Evolutionary conservation across 2,888 invertebrate species (phyloP).

Genomic region (Lasioglossum oenotherae): DNA sequence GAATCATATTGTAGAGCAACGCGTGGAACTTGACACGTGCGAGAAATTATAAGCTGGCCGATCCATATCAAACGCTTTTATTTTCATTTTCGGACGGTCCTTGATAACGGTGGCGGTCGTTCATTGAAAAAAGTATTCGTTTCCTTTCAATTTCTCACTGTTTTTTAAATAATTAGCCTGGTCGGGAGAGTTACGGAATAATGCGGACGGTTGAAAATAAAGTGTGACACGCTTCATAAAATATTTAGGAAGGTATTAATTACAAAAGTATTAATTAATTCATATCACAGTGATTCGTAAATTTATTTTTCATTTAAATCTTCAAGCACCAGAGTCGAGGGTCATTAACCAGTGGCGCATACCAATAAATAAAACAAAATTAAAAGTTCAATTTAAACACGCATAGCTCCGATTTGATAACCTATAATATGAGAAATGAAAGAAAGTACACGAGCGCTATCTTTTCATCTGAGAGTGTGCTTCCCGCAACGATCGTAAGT

Average conservation of each 20-base stretch:
- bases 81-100: background rate
- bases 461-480: background rate
- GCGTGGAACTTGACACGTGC: background rate
- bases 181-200: background rate
- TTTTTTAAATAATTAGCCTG: background rate
- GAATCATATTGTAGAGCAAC: conserved; percentile 18
- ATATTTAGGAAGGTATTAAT: background rate
- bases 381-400: background rate
- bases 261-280: too few relatives aligned
- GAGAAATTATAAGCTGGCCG: conserved; percentile 15
- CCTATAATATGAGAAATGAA: background rate
- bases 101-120: background rate
- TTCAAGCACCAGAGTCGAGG: too few relatives aligned
- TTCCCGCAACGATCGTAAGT: background rate
- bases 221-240: background rate
- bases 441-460: background rate
- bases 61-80: conserved; percentile 15
- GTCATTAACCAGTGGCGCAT: too few relatives aligned
- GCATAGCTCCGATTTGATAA: background rate
- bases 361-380: too few relatives aligned
- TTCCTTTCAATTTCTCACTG: background rate
- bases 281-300: too few relatives aligned
- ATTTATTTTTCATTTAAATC: too few relatives aligned
- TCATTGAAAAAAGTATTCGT: background rate
- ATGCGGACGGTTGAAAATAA: background rate